A percentile compares a stretch with the other conserved stretches of the same genome.
These are phyloP conservation scores for Pseudobourletiella spinata DNA, from an alignment of 1,140 invertebrate genomes.

Conservation along the genomic window DNA sequence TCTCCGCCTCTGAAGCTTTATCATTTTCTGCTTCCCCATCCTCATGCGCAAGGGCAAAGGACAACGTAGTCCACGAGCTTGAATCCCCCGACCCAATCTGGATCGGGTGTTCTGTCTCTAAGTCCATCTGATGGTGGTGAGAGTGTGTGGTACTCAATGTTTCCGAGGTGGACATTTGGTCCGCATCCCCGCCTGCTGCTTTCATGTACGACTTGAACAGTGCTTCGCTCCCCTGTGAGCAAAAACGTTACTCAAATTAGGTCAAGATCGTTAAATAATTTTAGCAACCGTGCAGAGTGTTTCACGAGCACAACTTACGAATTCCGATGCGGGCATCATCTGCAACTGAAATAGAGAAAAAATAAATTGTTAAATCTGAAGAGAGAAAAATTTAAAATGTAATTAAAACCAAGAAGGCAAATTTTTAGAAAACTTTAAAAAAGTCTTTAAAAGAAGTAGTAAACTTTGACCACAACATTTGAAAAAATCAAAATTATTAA, in stretches of 20 bases:
- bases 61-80: not conserved
- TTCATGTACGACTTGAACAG: conserved; percentile 56
- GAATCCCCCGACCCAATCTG: conserved; percentile 12
- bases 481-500: too few species aligned
- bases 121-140: conserved; percentile 10
- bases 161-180: conserved; percentile 10
- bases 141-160: conserved; percentile 4
- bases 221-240: conserved; percentile 89
- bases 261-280: too few species aligned
- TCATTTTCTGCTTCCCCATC: conserved; percentile 50
- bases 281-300: conserved; percentile 1
- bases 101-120: conserved; percentile 24
- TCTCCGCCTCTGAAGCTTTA: conserved; percentile 38
- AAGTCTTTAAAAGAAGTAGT: too few species aligned
- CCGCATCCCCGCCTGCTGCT: conserved; percentile 3
- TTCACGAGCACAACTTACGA: conserved; percentile 48
- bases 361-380: too few species aligned
- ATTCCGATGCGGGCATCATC: conserved; percentile 55
- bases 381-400: too few species aligned
- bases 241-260: conserved; percentile 29
- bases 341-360: too few species aligned
- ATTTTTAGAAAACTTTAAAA: too few species aligned
- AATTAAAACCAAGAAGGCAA: too few species aligned
- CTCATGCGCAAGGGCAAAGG: conserved; percentile 42
- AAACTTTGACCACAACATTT: too few species aligned